Evolutionary conservation across 2,888 invertebrate genomes (phyloP).

Genomic region (Andrena bucephala): DNA sequence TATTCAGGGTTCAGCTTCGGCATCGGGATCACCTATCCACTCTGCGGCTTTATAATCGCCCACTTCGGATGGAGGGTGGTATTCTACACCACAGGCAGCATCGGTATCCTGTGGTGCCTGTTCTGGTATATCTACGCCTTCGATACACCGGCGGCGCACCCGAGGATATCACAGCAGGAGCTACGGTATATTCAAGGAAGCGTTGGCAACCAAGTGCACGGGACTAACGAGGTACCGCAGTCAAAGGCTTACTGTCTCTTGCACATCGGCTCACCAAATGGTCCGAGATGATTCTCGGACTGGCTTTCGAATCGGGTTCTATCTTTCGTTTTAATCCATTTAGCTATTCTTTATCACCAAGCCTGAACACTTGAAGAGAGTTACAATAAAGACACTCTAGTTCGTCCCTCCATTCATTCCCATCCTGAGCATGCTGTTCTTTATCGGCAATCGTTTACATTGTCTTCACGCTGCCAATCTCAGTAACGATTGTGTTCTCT

Average conservation of each 20-base stretch:
- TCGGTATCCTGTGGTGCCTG: constrained; percentile 89
- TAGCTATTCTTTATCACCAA: too few species aligned
- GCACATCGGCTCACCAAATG: not conserved
- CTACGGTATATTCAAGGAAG: constrained; percentile 89
- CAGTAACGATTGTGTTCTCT: not conserved
- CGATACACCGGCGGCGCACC: constrained; percentile 89
- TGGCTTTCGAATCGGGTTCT: too few species aligned
- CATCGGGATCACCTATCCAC: constrained; percentile 90
- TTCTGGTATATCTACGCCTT: constrained; percentile 90
- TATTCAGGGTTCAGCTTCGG: constrained; percentile 90
- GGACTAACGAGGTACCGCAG: constrained; percentile 82
- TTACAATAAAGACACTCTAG: not conserved
- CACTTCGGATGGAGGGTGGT: constrained; percentile 89
- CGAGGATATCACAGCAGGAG: constrained; percentile 89
- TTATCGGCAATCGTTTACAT: not conserved
- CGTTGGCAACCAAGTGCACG: constrained; percentile 86
- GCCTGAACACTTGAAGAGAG: too few species aligned
- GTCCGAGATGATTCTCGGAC: too few species aligned
- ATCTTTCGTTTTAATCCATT: too few species aligned
- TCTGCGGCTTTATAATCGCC: constrained; percentile 90
- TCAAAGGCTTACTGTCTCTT: not conserved
- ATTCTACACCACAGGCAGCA: constrained; percentile 90
- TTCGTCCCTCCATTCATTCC: not conserved
- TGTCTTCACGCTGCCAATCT: not conserved
- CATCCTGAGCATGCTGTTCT: not conserved